Evolutionary conservation across 2,113 vertebrate genomes (phyloP).

Genomic region (Dermatemys mawii): DNA sequence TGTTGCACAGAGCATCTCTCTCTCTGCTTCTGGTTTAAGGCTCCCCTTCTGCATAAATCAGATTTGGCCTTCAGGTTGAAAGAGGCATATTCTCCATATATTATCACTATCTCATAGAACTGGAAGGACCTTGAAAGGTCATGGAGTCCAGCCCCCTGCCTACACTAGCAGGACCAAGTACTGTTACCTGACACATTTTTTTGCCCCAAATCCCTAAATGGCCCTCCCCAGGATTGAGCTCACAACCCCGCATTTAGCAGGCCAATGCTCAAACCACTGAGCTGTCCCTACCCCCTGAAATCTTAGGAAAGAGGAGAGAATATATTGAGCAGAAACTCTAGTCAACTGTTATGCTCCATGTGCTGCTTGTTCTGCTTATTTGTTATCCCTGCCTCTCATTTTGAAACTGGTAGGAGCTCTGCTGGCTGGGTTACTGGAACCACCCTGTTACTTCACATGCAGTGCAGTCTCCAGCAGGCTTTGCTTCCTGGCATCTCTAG

Average conservation of each 20-base stretch:
- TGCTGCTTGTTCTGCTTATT: background rate
- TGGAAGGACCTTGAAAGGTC: no score
- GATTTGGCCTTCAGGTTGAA: background rate
- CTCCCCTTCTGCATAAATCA: background rate
- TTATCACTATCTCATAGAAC: no score
- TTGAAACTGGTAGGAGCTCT: background rate
- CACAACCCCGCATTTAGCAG: no score
- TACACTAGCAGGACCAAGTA: no score
- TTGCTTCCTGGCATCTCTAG: rapidly evolving
- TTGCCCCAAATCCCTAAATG: no score
- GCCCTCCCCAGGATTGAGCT: no score
- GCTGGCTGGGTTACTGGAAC: rapidly evolving
- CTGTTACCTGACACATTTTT: no score
- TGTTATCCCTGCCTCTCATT: background rate
- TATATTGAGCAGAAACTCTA: background rate
- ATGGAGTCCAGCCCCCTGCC: no score
- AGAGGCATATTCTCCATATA: no score
- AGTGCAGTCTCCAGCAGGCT: background rate
- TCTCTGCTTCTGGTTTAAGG: rapidly evolving
- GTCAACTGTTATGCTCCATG: background rate
- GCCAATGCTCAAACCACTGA: no score
- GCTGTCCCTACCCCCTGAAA: no score
- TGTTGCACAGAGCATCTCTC: rapidly evolving
- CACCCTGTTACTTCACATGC: rapidly evolving
- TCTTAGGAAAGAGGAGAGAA: rapidly evolving